A percentile compares a stretch with the other conserved stretches of the same genome.
Evolutionary conservation across 1,140 invertebrate genomes (phyloP).

Genomic region (Oedothorax gibbosus): DNA sequence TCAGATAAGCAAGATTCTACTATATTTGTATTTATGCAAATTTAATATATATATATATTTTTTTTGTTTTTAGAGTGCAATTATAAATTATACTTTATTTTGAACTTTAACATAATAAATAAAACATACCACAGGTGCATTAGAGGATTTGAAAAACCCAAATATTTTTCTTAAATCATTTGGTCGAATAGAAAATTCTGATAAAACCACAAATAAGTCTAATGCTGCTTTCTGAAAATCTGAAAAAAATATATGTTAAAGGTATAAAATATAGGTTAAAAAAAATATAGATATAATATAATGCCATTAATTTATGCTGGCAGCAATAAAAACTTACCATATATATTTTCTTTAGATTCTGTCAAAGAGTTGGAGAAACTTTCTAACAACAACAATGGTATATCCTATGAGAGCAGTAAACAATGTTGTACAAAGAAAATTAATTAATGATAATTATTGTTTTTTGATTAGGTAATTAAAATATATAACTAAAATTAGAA

Average conservation of each 20-base stretch:
- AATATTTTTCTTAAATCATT: constrained; percentile 28
- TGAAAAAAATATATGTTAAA: constrained; percentile 3
- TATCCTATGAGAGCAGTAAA: constrained; percentile 13
- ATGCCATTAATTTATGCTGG: neutral
- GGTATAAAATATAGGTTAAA: neutral
- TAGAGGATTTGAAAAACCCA: constrained; percentile 12
- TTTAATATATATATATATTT: no score
- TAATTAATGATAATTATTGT: no score
- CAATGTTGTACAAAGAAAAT: no score
- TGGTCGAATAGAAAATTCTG: constrained; percentile 3
- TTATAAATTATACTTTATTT: no score
- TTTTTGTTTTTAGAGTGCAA: no score
- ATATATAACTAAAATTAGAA: no score
- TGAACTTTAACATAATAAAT: neutral
- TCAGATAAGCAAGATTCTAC: no score
- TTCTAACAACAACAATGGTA: constrained; percentile 35
- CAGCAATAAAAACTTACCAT: constrained; percentile 16
- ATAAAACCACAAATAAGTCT: constrained; percentile 37
- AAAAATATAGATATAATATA: neutral
- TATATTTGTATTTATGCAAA: no score
- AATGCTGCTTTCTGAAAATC: constrained; percentile 28
- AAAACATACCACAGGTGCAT: constrained; percentile 31
- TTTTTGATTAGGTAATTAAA: no score
- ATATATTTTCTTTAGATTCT: constrained; percentile 2
- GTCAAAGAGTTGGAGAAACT: constrained; percentile 32